A percentile compares a stretch with the other conserved stretches of the same genome.
Evolutionary conservation across 1,140 invertebrate species (phyloP).

Genomic region (Heliconius congener): DNA sequence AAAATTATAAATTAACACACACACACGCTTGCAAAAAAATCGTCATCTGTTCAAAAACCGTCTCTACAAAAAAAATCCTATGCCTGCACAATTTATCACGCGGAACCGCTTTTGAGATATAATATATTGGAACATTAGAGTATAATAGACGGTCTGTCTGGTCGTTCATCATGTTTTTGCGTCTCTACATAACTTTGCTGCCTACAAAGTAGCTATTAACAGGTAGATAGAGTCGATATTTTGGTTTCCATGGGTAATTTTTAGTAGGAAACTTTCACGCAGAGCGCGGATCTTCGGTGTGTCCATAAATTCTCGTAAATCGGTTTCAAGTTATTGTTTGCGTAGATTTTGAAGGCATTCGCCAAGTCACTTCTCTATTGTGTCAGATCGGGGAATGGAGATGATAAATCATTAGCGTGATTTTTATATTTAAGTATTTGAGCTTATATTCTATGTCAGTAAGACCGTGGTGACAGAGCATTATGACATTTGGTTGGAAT

Average conservation of each 20-base stretch:
- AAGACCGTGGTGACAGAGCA: too few species aligned
- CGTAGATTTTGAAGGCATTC: slow-evolving; percentile 48
- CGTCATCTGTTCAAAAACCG: slow-evolving; percentile 52
- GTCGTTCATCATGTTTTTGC: slow-evolving; percentile 62
- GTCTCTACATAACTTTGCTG: slow-evolving; percentile 31
- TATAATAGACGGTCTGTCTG: slow-evolving; percentile 61
- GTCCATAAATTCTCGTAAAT: slow-evolving; percentile 60
- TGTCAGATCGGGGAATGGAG: slow-evolving; percentile 38
- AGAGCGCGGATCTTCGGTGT: slow-evolving; percentile 52
- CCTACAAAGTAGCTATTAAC: slow-evolving; percentile 14
- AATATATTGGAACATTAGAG: slow-evolving; percentile 76
- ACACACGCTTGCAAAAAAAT: slow-evolving; percentile 41
- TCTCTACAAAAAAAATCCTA: slow-evolving; percentile 51
- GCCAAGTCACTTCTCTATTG: slow-evolving; percentile 53
- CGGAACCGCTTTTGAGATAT: slow-evolving; percentile 65
- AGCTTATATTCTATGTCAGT: background rate
- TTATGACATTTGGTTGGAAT: too few species aligned
- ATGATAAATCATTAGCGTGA: slow-evolving; percentile 41
- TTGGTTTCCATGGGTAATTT: background rate
- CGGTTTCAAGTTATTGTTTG: slow-evolving; percentile 59
- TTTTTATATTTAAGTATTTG: slow-evolving; percentile 16
- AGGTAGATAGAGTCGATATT: slow-evolving; percentile 30
- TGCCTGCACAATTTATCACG: slow-evolving; percentile 67
- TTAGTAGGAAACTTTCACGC: slow-evolving; percentile 46
- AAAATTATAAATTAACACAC: slow-evolving; percentile 55